Percentiles rank a stretch among this genome's conserved stretches.
Evolutionary conservation across 2,113 vertebrate species (phyloP).

Genomic region (Catharus fuscescens): DNA sequence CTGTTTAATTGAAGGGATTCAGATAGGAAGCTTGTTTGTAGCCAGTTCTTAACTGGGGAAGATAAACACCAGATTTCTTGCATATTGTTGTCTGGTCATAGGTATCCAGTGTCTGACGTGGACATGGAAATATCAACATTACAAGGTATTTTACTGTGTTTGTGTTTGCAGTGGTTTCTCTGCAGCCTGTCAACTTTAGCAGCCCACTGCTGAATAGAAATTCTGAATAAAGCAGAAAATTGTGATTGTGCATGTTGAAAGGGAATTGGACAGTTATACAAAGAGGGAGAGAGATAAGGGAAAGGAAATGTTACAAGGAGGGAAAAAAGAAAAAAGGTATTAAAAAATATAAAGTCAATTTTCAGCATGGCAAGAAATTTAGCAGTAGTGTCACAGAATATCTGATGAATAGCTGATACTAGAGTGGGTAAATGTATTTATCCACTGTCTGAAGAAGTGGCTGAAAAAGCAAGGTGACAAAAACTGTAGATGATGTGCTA

Average conservation of each 20-base stretch:
- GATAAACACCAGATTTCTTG: not conserved
- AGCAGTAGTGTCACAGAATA: not conserved
- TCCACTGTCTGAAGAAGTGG: constrained; percentile 2
- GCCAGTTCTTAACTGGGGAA: not conserved
- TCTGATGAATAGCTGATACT: not conserved
- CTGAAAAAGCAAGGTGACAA: constrained; percentile 25
- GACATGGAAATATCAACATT: not conserved
- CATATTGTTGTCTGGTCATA: not conserved
- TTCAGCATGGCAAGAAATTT: not conserved
- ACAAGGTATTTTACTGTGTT: not conserved
- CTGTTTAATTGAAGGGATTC: not conserved
- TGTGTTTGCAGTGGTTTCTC: not conserved
- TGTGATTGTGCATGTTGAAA: not conserved
- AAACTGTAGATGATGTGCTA: not conserved
- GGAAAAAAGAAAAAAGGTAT: not conserved
- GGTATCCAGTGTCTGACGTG: not conserved
- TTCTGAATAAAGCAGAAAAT: not conserved
- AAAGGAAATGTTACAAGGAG: not conserved
- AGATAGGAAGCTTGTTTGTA: not conserved
- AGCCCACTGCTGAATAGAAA: not conserved
- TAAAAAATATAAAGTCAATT: not conserved
- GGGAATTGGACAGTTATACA: not conserved
- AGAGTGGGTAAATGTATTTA: constrained; percentile 2
- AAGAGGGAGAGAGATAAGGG: not conserved
- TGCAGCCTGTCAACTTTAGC: not conserved